Percentiles rank a stretch among this genome's conserved stretches.
Conservation (phyloP, 2,888 invertebrate genomes). For the Melieria crassipennis region DNA sequence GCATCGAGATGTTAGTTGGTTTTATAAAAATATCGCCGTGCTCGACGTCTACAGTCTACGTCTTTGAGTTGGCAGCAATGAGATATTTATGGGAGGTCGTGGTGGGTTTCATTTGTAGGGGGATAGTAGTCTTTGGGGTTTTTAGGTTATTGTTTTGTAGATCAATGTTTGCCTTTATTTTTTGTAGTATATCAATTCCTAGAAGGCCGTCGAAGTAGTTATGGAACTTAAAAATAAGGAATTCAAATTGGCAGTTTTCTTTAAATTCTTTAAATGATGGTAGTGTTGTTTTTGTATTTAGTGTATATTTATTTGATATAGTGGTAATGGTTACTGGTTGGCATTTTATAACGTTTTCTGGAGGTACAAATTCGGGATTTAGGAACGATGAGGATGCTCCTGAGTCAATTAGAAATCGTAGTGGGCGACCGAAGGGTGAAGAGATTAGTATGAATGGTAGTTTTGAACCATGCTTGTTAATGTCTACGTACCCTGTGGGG, state of each 20-base stretch:
- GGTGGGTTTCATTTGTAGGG: slow-evolving; percentile 36
- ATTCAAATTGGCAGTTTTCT: slow-evolving; percentile 16
- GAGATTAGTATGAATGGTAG: slow-evolving; percentile 35
- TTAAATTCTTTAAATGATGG: slow-evolving; percentile 27
- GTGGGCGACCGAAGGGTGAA: slow-evolving; percentile 32
- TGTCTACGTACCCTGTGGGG: slow-evolving; percentile 31
- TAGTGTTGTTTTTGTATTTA: slow-evolving; percentile 34
- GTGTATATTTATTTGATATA: slow-evolving; percentile 31
- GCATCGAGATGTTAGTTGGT: slow-evolving; percentile 20
- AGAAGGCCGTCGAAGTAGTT: slow-evolving; percentile 43
- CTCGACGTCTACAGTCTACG: slow-evolving; percentile 29
- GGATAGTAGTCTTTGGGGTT: slow-evolving; percentile 33
- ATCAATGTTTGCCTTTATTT: slow-evolving; percentile 38
- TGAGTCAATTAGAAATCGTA: slow-evolving; percentile 34
- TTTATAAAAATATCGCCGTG: slow-evolving; percentile 26
- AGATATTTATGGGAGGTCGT: slow-evolving; percentile 29
- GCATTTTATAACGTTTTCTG: slow-evolving; percentile 15
- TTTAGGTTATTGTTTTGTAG: slow-evolving; percentile 31
- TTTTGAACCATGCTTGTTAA: slow-evolving; percentile 29
- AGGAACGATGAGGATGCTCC: slow-evolving; percentile 38
- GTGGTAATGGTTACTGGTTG: slow-evolving; percentile 32
- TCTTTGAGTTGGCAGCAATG: slow-evolving; percentile 27
- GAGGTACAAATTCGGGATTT: slow-evolving; percentile 35
- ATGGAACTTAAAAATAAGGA: slow-evolving; percentile 42
- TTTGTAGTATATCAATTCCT: slow-evolving; percentile 37